Evolutionary conservation across 2,888 invertebrate species (phyloP).

Genomic region (Oxycera nigricornis): DNA sequence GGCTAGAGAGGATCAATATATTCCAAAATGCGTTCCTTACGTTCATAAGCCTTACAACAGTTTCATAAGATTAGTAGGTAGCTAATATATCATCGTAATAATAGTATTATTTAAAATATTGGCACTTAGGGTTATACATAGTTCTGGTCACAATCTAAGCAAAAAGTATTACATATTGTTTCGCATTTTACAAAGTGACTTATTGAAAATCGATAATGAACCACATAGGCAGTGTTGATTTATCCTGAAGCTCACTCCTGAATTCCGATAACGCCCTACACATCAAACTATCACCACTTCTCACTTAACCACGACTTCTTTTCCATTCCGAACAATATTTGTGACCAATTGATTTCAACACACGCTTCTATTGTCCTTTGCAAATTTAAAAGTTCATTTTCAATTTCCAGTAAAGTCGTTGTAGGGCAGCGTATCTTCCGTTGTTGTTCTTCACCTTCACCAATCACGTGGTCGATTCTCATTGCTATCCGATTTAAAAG

Average conservation of each 20-base stretch:
- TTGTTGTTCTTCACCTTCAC: constrained; percentile 36
- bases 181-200: neutral
- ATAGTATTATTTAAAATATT: constrained; percentile 32
- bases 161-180: neutral
- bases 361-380: too few species aligned
- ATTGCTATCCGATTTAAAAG: constrained; percentile 44
- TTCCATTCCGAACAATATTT: too few species aligned
- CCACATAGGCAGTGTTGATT: constrained; percentile 16
- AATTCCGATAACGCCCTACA: neutral
- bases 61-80: neutral
- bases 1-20: too few species aligned
- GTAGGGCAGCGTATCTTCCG: neutral
- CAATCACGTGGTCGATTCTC: constrained; percentile 44
- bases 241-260: neutral
- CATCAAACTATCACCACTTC: too few species aligned
- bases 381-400: neutral
- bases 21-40: neutral
- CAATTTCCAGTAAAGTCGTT: too few species aligned
- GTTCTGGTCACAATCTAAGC: constrained; percentile 14
- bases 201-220: neutral
- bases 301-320: too few species aligned
- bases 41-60: neutral
- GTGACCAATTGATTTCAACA: too few species aligned
- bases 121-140: constrained; percentile 43
- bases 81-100: neutral